phyloP scores from a whole-genome alignment of 2,113 vertebrate genomes.

The Speoplatyrhinus poulsoni region DNA sequence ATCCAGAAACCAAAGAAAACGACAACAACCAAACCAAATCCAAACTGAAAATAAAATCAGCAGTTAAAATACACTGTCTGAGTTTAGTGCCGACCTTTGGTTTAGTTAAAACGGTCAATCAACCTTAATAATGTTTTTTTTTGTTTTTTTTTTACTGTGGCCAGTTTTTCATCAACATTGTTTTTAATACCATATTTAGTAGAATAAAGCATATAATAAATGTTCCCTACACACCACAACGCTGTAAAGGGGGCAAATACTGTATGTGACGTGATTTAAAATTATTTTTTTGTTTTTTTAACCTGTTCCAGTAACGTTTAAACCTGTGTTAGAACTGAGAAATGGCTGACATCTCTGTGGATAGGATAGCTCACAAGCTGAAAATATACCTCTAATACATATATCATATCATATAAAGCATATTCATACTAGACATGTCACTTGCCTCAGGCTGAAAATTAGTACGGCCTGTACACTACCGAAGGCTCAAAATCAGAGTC shows the following conservation, averaged over 20 bases:
- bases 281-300: too few species aligned
- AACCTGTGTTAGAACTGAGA: slow-evolving; percentile 46
- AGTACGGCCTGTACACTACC: slow-evolving; percentile 49
- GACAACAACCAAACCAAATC: slow-evolving; percentile 36
- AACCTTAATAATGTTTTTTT: slow-evolving; percentile 54
- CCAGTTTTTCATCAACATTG: slow-evolving; percentile 51
- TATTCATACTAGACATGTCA: slow-evolving; percentile 60
- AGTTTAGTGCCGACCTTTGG: slow-evolving; percentile 79
- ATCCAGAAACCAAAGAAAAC: slow-evolving; percentile 57
- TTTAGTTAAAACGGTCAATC: slow-evolving; percentile 71
- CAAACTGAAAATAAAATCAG: slow-evolving; percentile 38
- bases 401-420: slow-evolving; percentile 65
- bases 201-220: slow-evolving; percentile 64
- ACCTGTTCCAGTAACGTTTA: slow-evolving; percentile 20
- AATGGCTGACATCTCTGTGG: slow-evolving; percentile 68
- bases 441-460: slow-evolving; percentile 48
- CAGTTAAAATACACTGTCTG: slow-evolving; percentile 52
- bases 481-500: slow-evolving; percentile 47
- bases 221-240: slow-evolving; percentile 53
- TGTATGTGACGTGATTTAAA: too few species aligned
- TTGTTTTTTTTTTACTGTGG: slow-evolving; percentile 45
- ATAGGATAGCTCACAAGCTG: slow-evolving; percentile 63
- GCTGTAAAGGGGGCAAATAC: slow-evolving; percentile 22
- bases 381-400: slow-evolving; percentile 72
- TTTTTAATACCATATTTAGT: slow-evolving; percentile 41